These are phyloP conservation scores for Globia sparganii DNA, from an alignment of 2,888 invertebrate species.

Conservation along the genomic window DNA sequence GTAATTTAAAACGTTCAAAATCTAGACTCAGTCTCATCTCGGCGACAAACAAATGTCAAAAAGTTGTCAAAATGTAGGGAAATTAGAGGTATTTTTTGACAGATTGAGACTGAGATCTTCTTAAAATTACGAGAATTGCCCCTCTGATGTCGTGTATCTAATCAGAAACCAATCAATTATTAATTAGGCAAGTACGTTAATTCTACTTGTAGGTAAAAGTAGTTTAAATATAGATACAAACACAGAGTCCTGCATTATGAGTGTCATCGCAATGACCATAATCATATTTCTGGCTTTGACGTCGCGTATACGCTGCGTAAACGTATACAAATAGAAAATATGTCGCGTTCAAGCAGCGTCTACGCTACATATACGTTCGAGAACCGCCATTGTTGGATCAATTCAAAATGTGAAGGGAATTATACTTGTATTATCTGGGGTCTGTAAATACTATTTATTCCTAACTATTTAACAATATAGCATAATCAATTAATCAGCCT, in stretches of 20 bases:
- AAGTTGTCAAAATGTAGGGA: too few relatives aligned
- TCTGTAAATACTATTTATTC: not conserved
- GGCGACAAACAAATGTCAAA: too few relatives aligned
- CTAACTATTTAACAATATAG: too few relatives aligned
- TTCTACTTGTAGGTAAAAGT: not conserved
- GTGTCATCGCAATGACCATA: not conserved
- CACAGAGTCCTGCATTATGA: not conserved
- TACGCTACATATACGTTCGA: not conserved
- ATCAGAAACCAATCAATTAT: slow-evolving; percentile 19
- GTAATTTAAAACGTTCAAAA: too few relatives aligned
- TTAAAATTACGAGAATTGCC: too few relatives aligned
- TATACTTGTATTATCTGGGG: not conserved
- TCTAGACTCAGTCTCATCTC: too few relatives aligned
- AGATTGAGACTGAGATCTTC: too few relatives aligned
- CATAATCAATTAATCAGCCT: too few relatives aligned
- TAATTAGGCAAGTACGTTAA: not conserved
- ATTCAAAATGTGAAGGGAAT: not conserved
- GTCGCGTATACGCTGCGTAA: not conserved
- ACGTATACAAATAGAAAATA: not conserved
- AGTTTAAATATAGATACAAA: not conserved
- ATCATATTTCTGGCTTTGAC: not conserved
- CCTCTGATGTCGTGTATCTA: slow-evolving; percentile 23
- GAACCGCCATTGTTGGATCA: not conserved
- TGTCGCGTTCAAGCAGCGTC: not conserved
- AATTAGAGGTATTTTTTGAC: too few relatives aligned